Conservation (phyloP, 2,888 invertebrate species). For the Perizoma flavofasciatum region DNA sequence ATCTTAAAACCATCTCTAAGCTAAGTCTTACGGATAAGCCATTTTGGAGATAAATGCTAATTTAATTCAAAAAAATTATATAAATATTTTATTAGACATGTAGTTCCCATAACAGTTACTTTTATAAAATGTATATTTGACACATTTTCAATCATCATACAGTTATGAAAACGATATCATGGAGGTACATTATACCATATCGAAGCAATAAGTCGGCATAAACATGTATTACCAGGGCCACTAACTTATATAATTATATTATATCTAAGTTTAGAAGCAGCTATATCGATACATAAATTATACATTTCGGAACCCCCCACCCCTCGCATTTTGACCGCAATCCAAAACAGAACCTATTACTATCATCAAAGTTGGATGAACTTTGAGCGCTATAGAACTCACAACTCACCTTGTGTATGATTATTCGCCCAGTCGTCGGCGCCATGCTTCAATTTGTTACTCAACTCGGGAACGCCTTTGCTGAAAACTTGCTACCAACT, state of each 20-base stretch:
- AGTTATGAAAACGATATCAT: no score
- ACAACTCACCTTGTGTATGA: constrained; percentile 71
- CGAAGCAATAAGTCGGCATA: background rate
- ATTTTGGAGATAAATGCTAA: no score
- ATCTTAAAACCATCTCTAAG: no score
- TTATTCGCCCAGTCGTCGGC: constrained; percentile 69
- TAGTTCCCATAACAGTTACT: no score
- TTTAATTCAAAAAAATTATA: no score
- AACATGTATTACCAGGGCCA: background rate
- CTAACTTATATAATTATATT: background rate
- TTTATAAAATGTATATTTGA: no score
- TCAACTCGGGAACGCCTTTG: constrained; percentile 66
- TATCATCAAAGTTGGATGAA: constrained; percentile 61
- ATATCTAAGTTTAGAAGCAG: constrained; percentile 25
- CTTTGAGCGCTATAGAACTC: constrained; percentile 57
- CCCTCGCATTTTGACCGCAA: constrained; percentile 57
- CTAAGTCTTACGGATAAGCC: no score
- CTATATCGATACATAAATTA: constrained; percentile 31
- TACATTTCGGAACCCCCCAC: constrained; percentile 41
- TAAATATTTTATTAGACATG: no score
- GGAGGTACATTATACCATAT: no score
- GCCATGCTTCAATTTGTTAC: constrained; percentile 72
- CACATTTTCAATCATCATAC: no score
- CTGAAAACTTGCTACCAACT: constrained; percentile 61
- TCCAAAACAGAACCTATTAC: constrained; percentile 59